Evolutionary conservation across 2,888 invertebrate genomes (phyloP), one percentile per base, ranked within the genome.

Genomic region (Agrilus mali): DNA sequence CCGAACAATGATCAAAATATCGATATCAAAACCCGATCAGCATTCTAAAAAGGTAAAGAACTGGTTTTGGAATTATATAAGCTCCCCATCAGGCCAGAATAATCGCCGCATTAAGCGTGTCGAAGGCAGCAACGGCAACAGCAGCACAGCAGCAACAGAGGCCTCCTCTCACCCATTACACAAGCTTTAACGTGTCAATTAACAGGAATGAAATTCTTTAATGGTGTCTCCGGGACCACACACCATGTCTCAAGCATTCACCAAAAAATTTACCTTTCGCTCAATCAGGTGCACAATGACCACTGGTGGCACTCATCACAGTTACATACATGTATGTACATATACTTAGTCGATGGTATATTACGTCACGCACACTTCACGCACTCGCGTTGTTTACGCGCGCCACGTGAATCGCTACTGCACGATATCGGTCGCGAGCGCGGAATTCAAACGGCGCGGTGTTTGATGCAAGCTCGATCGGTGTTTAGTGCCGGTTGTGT

Each of bases 181-280:
- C 52, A 54, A 45, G 55, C 49, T 55, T 59, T 60, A 60, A 62
- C 59, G 58, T 63, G 60, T 63, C 63, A 63, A 63, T 63, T 63
- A 62, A 56, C 54, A 53, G 53, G 49, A 53, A 57, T 56, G 53
- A 55, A 52, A 58, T 61, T 59, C 58, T 55, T 47, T 48, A 51
- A 49, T 50, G 44, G 44, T 53, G 52, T 50, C 49, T 50, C 46
- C 38, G 33, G 42, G 60, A 56, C 59, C 59, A 60, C 59, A 57
- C 55, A 49, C 49, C 48, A 15, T 38, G 39, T 41, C 45, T 39
- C 39, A 27, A 8, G 10, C 27, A 27, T 27, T 10, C 27, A 27
- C 27, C 27, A 10, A 27, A 27, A 27, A 27, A 42, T 45, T 53
- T 53, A 53, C 53, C 52, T 53, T 52, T 41, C 46, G 46, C 27